Conservation (phyloP, 1,140 invertebrate species). For the Nylanderia fulva region DNA sequence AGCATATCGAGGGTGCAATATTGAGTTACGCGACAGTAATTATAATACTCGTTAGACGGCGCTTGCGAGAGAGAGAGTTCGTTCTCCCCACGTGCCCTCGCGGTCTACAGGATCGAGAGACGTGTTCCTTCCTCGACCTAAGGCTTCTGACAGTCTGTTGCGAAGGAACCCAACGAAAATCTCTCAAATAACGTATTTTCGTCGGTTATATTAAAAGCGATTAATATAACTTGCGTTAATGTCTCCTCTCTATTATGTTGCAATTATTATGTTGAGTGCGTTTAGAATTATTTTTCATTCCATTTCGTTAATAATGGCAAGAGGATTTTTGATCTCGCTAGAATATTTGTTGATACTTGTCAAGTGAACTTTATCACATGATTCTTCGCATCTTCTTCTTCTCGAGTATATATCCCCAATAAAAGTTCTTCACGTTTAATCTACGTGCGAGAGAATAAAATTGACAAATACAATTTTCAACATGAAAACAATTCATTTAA, state of each 20-base stretch:
- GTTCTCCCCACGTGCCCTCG: conserved; percentile 66
- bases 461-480: neutral
- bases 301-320: neutral
- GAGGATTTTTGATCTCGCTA: neutral
- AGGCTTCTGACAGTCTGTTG: conserved; percentile 60
- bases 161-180: conserved; percentile 37
- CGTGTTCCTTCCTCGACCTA: conserved; percentile 55
- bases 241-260: neutral
- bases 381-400: neutral
- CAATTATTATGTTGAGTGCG: neutral
- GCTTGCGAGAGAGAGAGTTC: conserved; percentile 72
- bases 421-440: neutral
- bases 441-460: neutral
- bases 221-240: neutral
- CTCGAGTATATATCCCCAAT: neutral
- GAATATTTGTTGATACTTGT: neutral
- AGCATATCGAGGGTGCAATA: conserved; percentile 83
- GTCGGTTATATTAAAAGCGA: neutral
- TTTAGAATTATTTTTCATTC: neutral
- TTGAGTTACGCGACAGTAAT: conserved; percentile 85
- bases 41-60: conserved; percentile 85
- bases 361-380: neutral
- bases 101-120: conserved; percentile 71
- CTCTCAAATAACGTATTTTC: conserved; percentile 10
- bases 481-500: neutral